Evolutionary conservation across 2,113 vertebrate genomes (phyloP).

Genomic region (Chrysemys picta): DNA sequence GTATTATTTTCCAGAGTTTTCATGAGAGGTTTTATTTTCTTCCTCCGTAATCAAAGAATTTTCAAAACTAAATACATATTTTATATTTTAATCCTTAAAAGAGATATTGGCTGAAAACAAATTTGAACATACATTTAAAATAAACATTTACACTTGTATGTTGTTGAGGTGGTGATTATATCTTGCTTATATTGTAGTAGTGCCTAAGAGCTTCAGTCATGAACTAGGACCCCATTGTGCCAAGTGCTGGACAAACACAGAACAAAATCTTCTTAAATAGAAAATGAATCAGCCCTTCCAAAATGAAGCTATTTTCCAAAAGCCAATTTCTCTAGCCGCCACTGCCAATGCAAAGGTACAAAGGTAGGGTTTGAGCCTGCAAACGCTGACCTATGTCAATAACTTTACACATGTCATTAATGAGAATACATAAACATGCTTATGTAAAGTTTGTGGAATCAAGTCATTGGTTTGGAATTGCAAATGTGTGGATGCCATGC

Average conservation of each 20-base stretch:
- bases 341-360: neutral
- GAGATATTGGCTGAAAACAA: slow-evolving; percentile 15
- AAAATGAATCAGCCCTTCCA: neutral
- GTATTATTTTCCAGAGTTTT: neutral
- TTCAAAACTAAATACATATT: neutral
- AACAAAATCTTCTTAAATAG: neutral
- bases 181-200: neutral
- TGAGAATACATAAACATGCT: neutral
- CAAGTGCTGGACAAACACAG: neutral
- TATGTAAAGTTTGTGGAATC: neutral
- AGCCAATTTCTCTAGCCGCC: neutral
- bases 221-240: neutral
- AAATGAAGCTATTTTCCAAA: neutral
- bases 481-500: neutral
- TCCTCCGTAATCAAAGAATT: neutral
- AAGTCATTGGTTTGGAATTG: neutral
- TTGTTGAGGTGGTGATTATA: neutral
- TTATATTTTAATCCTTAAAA: neutral
- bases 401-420: neutral
- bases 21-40: neutral
- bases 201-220: neutral
- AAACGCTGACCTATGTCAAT: neutral
- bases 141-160: neutral
- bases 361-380: neutral
- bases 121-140: slow-evolving; percentile 23